Evolutionary conservation across 2,113 vertebrate species (phyloP).

Genomic region (Tachysurus fulvidraco): DNA sequence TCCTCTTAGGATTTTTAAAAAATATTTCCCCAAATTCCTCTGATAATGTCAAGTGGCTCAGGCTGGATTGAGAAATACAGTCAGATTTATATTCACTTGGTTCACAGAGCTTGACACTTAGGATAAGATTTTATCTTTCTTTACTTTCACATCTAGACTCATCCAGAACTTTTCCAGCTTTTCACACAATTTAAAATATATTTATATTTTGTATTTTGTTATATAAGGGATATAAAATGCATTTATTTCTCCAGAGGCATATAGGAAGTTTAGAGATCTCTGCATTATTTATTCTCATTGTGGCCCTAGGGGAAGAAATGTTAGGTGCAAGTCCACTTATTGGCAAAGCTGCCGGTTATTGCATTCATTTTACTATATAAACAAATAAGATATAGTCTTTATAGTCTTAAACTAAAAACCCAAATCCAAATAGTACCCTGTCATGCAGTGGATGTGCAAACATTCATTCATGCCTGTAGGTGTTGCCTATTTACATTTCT

Average conservation of each 20-base stretch:
- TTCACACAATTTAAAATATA: neutral
- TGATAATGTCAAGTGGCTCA: neutral
- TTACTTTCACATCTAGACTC: neutral
- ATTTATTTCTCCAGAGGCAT: neutral
- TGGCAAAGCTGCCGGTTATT: neutral
- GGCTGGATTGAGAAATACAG: neutral
- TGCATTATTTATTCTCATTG: neutral
- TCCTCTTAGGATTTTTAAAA: neutral
- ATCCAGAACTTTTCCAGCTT: neutral
- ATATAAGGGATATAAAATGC: too few relatives aligned
- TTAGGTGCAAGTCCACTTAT: neutral
- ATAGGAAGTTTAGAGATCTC: neutral
- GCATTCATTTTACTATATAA: neutral
- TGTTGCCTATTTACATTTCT: conserved; percentile 10
- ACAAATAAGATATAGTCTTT: neutral
- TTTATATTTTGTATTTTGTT: too few relatives aligned
- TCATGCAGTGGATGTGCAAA: neutral
- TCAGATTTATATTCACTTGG: neutral
- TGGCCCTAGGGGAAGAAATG: neutral
- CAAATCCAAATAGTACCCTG: neutral
- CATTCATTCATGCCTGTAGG: neutral
- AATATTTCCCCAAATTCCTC: neutral
- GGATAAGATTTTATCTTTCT: neutral
- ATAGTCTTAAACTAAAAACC: neutral
- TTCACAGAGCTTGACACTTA: neutral